Base-by-base conservation (phyloP, 23 tunicate species). In the Ascidia mentula region DNA sequence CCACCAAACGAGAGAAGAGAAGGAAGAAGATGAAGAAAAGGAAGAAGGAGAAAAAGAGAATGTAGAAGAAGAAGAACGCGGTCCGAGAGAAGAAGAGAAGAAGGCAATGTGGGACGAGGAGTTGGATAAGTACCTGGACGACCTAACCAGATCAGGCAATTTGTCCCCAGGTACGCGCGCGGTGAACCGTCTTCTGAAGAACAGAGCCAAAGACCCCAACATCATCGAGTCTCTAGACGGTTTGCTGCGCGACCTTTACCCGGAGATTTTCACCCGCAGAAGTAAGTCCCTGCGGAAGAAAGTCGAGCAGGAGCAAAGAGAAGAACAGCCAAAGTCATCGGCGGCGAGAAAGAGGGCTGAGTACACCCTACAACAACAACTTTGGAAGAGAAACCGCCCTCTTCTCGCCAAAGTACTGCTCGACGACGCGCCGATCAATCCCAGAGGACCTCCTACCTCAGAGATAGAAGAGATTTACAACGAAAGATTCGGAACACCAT, bases 381-480 rank as follows among this genome's bases (percentile, higher is more conserved):
- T 69, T 9, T 69, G 72, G 53, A 42, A 42, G 53, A 42, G 15
- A 15, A 42, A 42, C 53, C 53, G 53, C 53, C 53, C 53, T 42
- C 53, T 42, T 69, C 72, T 69, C 8, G 34, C 32, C 15, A 69
- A 26, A n/a, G 75, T 3, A 31, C 72, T 28, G 24, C 18, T 31
- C 75, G 38, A 53, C 75, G 75, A 35, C 35, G 75, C 75, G 39
- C 75, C 39, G 75, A 6, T 36, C 24, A 35, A 12, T 34, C 75
- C 75, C 36, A 35, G 75, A 35, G 75, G 65, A 28, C 65, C 65
- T 53, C 65, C 65, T 20, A 53, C 24, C 65, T 5, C 65, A 28
- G 65, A 53, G 65, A 28, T 53, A 5, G 65, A 5, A 53, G 2
- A 53, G 28, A 20, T 53, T 28, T 28, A 9, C 24, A 28, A 28